Evolutionary conservation across 1,140 invertebrate species (phyloP).

Genomic region (Ericerus pela): DNA sequence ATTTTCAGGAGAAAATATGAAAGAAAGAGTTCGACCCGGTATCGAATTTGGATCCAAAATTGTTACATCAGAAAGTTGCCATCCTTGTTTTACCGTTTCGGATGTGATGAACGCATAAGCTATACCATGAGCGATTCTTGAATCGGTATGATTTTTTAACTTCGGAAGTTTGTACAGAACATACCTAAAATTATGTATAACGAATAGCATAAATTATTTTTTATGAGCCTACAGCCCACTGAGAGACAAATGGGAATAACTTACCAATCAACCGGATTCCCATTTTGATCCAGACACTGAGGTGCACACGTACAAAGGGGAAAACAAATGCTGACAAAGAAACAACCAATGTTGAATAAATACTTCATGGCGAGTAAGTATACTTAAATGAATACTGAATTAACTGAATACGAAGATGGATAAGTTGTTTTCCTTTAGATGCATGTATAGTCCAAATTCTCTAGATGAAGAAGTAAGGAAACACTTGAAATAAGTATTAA

Average conservation of each 20-base stretch:
- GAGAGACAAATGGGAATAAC: no score
- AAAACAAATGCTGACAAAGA: no score
- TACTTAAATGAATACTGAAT: no score
- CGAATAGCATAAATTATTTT: background rate
- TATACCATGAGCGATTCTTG: slow-evolving; percentile 42
- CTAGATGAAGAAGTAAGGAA: no score
- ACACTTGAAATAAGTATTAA: no score
- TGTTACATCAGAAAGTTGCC: slow-evolving; percentile 48
- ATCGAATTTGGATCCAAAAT: slow-evolving; percentile 57
- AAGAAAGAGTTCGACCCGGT: slow-evolving; percentile 50
- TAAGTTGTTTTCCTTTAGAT: no score
- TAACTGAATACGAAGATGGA: no score
- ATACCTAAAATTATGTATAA: slow-evolving; percentile 42
- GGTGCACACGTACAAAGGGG: no score
- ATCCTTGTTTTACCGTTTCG: slow-evolving; percentile 37
- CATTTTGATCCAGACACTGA: slow-evolving; percentile 19
- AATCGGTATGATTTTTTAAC: slow-evolving; percentile 37
- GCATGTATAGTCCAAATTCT: no score
- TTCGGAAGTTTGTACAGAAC: slow-evolving; percentile 70
- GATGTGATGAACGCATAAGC: slow-evolving; percentile 59
- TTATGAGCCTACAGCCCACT: no score
- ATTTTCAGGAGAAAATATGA: slow-evolving; percentile 41
- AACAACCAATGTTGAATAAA: no score
- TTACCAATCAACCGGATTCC: slow-evolving; percentile 23
- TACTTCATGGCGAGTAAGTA: no score